A percentile compares a stretch with the other conserved stretches of the same genome.
These are phyloP conservation scores for Brachypalpus laphriformis DNA, from an alignment of 2,888 invertebrate species.

Conservation along the genomic window DNA sequence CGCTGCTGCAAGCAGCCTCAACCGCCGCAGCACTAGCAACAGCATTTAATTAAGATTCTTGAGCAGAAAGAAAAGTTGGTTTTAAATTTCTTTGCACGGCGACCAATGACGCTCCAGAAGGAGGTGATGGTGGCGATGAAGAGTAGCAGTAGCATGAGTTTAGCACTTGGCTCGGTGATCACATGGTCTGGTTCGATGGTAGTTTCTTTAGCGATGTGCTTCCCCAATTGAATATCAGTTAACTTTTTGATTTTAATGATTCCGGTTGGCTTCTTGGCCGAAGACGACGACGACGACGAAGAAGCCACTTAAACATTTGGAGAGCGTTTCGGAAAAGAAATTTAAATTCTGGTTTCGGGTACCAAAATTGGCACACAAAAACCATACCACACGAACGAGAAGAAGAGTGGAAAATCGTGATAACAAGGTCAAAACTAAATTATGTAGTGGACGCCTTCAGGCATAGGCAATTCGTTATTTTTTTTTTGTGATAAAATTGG, in stretches of 20 bases:
- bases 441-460: constrained; percentile 25
- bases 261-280: constrained; percentile 69
- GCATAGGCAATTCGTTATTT: constrained; percentile 7
- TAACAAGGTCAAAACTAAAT: constrained; percentile 62
- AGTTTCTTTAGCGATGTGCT: constrained; percentile 56
- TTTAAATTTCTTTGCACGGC: constrained; percentile 68
- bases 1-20: constrained; percentile 20
- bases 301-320: constrained; percentile 30
- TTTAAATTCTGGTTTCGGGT: constrained; percentile 53
- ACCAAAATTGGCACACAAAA: constrained; percentile 17
- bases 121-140: not conserved
- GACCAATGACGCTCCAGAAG: constrained; percentile 6
- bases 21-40: not conserved
- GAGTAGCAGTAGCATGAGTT: constrained; percentile 17
- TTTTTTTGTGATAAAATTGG: constrained; percentile 48
- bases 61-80: constrained; percentile 67
- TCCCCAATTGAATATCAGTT: constrained; percentile 71
- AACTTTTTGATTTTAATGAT: constrained; percentile 71
- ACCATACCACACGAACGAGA: not conserved
- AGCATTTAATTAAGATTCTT: constrained; percentile 71
- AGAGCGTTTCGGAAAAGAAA: constrained; percentile 46
- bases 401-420: constrained; percentile 34
- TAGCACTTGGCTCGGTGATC: constrained; percentile 20
- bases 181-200: constrained; percentile 52
- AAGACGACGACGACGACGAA: too few relatives aligned